These are phyloP conservation scores for Odontomachus brunneus DNA, from an alignment of 1,140 invertebrate genomes.

Conservation along the genomic window DNA sequence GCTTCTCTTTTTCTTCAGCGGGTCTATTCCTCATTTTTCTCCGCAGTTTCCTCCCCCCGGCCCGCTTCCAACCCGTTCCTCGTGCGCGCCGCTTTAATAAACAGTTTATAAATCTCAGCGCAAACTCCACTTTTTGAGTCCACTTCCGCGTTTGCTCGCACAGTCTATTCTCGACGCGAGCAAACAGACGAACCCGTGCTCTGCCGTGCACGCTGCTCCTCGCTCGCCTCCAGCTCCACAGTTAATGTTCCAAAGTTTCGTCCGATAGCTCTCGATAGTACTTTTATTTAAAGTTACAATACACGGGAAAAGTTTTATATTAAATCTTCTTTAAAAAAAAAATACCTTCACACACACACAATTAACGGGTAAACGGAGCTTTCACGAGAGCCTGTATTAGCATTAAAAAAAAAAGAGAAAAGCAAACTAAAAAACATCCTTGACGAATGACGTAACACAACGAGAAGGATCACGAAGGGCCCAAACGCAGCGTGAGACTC, in stretches of 20 bases:
- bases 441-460: neutral
- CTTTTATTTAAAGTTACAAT: slow-evolving; percentile 32
- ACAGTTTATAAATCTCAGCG: slow-evolving; percentile 55
- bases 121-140: slow-evolving; percentile 39
- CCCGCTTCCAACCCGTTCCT: neutral
- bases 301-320: slow-evolving; percentile 1
- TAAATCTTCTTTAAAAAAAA: slow-evolving; percentile 23
- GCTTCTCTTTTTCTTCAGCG: neutral
- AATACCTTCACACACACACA: neutral
- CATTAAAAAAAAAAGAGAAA: neutral
- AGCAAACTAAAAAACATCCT: neutral
- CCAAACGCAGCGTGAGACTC: too few relatives aligned
- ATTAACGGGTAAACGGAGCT: slow-evolving; percentile 7
- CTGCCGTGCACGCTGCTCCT: neutral
- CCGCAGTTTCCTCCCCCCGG: neutral
- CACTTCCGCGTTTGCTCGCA: slow-evolving; percentile 23
- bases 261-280: slow-evolving; percentile 20
- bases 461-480: neutral
- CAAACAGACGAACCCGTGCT: slow-evolving; percentile 36
- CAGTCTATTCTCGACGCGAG: slow-evolving; percentile 23
- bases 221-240: slow-evolving; percentile 1
- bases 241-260: slow-evolving; percentile 50
- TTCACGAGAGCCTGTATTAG: neutral
- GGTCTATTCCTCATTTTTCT: slow-evolving; percentile 30
- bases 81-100: slow-evolving; percentile 48